Evolutionary conservation across 2,797 vertebrate genomes (phyloP).

Genomic region (Rhodeus uyekii): DNA sequence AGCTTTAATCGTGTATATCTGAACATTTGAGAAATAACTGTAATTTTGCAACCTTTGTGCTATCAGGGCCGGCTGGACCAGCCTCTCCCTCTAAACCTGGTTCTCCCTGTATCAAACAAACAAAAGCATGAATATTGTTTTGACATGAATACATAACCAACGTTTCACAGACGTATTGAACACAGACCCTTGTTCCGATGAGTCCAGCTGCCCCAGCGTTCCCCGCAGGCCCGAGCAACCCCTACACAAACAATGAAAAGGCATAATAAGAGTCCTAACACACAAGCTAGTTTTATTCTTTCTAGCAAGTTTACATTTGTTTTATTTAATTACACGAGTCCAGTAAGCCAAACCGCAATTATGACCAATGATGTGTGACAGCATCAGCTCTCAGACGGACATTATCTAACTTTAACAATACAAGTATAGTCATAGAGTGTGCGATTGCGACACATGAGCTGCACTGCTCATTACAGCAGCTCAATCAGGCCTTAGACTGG

Average conservation of each 20-base stretch:
- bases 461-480: background rate
- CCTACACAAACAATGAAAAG: slow-evolving; percentile 72
- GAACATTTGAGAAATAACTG: background rate
- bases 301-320: background rate
- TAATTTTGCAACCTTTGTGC: slow-evolving; percentile 82
- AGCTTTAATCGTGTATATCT: background rate
- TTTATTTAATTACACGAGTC: background rate
- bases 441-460: slow-evolving; percentile 12
- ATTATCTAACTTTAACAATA: slow-evolving; percentile 27
- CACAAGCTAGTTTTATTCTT: slow-evolving; percentile 28
- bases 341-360: background rate
- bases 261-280: slow-evolving; percentile 40
- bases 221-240: slow-evolving; percentile 84
- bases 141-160: background rate
- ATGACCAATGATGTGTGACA: slow-evolving; percentile 6
- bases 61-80: slow-evolving; percentile 85
- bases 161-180: slow-evolving; percentile 62
- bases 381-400: slow-evolving; percentile 12
- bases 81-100: slow-evolving; percentile 89
- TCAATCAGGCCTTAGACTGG: background rate
- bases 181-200: slow-evolving; percentile 87
- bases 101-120: slow-evolving; percentile 81
- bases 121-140: slow-evolving; percentile 5
- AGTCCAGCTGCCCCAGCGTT: slow-evolving; percentile 90
- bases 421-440: slow-evolving; percentile 22